Percentiles rank a stretch among this genome's conserved stretches.
These are phyloP conservation scores for Planiliza haematocheilus DNA, from an alignment of 2,113 vertebrate species.

Conservation along the genomic window DNA sequence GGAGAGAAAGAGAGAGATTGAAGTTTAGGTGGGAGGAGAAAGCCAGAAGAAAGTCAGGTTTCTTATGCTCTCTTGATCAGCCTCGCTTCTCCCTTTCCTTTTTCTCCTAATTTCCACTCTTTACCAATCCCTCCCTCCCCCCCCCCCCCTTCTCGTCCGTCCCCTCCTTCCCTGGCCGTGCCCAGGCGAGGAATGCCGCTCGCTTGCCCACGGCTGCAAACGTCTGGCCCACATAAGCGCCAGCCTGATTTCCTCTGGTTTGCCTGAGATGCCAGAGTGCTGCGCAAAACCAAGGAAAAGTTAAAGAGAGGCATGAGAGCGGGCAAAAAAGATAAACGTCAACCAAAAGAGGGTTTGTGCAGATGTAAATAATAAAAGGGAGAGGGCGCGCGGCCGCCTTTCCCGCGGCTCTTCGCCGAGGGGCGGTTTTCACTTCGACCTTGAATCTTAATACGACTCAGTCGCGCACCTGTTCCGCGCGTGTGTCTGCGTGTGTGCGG, in stretches of 20 bases:
- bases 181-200: slow-evolving; percentile 38
- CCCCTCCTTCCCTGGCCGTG: slow-evolving; percentile 30
- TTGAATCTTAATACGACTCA: slow-evolving; percentile 72
- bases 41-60: slow-evolving; percentile 13
- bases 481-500: slow-evolving; percentile 43
- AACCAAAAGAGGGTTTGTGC: slow-evolving; percentile 19
- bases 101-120: too few species aligned
- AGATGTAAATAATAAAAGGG: slow-evolving; percentile 19
- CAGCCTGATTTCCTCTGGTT: slow-evolving; percentile 49
- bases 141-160: background rate
- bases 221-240: slow-evolving; percentile 58
- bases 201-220: slow-evolving; percentile 54
- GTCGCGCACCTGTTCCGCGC: slow-evolving; percentile 62
- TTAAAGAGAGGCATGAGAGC: slow-evolving; percentile 20
- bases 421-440: slow-evolving; percentile 53
- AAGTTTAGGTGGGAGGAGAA: slow-evolving; percentile 8
- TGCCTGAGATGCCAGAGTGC: slow-evolving; percentile 38
- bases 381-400: slow-evolving; percentile 1
- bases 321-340: slow-evolving; percentile 15
- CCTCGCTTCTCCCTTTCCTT: slow-evolving; percentile 4
- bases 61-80: background rate
- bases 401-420: slow-evolving; percentile 15
- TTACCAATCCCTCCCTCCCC: too few species aligned
- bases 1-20: slow-evolving; percentile 8
- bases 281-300: slow-evolving; percentile 19